Conservation (phyloP, 2,113 vertebrate species). For the Maccullochella peelii region DNA sequence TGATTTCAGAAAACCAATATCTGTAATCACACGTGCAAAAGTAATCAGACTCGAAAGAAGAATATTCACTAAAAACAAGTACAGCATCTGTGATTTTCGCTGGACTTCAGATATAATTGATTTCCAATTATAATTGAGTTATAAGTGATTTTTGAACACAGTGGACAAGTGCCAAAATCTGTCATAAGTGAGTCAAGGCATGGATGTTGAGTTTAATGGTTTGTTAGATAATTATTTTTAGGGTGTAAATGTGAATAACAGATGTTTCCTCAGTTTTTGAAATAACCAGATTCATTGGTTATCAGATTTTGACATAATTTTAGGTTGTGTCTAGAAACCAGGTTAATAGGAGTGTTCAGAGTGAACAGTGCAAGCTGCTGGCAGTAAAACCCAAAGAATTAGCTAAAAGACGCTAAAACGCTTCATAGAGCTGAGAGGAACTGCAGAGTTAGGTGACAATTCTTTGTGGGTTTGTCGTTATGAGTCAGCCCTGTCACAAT, state of each 20-base stretch:
- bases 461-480: not conserved
- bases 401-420: too few species aligned
- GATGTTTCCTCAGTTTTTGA: not conserved
- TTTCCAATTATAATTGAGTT: not conserved
- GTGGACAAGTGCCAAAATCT: not conserved
- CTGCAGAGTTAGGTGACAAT: not conserved
- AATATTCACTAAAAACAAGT: not conserved
- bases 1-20: conserved; percentile 44
- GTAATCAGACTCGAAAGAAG: conserved; percentile 6
- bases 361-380: not conserved
- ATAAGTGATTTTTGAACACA: not conserved
- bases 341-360: not conserved
- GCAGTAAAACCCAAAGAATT: not conserved
- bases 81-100: not conserved
- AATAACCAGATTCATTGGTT: not conserved
- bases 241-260: not conserved
- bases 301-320: not conserved
- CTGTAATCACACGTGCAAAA: conserved; percentile 50
- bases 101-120: not conserved
- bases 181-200: not conserved
- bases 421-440: not conserved
- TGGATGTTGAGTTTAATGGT: not conserved
- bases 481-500: not conserved
- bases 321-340: not conserved
- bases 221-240: not conserved